Evolutionary conservation across 2,888 invertebrate genomes (phyloP).

Genomic region (Thymelicus acteon): DNA sequence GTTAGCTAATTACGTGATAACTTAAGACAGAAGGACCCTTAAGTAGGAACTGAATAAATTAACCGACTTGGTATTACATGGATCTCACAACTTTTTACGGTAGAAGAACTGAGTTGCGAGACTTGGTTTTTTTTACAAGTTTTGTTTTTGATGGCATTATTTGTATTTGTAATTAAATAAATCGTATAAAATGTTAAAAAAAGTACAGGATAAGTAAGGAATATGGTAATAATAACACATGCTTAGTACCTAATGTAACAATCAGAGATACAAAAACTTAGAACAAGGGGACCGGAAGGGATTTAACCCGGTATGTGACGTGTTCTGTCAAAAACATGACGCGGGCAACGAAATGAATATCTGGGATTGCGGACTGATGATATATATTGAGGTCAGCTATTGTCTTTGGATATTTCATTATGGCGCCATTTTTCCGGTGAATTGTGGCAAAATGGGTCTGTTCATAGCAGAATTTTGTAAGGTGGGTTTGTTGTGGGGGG

Average conservation of each 20-base stretch:
- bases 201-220: no score
- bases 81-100: no score
- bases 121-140: no score
- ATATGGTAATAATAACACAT: no score
- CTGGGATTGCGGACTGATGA: constrained; percentile 15
- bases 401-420: constrained; percentile 25
- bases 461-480: not conserved
- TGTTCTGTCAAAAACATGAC: constrained; percentile 19
- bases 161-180: no score
- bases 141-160: no score
- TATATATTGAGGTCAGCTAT: constrained; percentile 18
- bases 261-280: not conserved
- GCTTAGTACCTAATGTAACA: not conserved
- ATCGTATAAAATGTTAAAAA: no score
- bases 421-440: constrained; percentile 10
- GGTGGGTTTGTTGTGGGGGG: not conserved
- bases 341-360: constrained; percentile 14
- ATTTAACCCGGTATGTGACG: constrained; percentile 7
- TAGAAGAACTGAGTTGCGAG: no score
- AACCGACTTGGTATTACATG: no score
- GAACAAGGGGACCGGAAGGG: not conserved
- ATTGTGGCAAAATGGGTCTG: constrained; percentile 1
- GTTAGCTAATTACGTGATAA: no score
- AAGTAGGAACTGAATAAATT: no score
- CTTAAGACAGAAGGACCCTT: no score